phyloP scores from a whole-genome alignment of 2,113 vertebrate species.

The Andinoacara biseriatus region DNA sequence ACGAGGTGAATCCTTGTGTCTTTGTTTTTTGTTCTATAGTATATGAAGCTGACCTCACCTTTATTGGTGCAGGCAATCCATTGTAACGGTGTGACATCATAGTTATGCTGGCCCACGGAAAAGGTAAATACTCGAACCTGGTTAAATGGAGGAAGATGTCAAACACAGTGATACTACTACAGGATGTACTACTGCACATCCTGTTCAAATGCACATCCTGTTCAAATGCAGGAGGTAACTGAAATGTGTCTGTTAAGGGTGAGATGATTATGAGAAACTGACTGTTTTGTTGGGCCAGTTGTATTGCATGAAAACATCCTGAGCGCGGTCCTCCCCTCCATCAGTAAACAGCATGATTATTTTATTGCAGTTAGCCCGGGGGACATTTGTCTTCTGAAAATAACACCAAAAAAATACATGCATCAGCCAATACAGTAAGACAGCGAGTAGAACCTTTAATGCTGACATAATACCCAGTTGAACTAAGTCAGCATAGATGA shows the following conservation, averaged over 20 bases:
- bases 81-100: constrained; percentile 96
- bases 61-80: constrained; percentile 99
- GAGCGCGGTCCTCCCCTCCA: constrained; percentile 94
- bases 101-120: constrained; percentile 98
- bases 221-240: not conserved
- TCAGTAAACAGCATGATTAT: constrained; percentile 99
- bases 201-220: not conserved
- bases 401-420: not conserved
- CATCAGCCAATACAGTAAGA: not conserved
- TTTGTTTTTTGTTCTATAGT: not conserved
- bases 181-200: not conserved
- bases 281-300: constrained; percentile 99
- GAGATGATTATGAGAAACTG: constrained; percentile 37
- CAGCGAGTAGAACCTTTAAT: not conserved
- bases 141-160: not conserved
- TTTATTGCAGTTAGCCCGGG: constrained; percentile 97
- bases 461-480: not conserved
- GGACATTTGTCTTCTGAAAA: constrained; percentile 88
- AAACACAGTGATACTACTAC: not conserved
- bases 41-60: constrained; percentile 78
- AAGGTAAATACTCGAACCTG: constrained; percentile 93
- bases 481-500: constrained; percentile 19
- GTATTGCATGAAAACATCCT: constrained; percentile 97
- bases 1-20: not conserved
- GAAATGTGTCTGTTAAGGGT: not conserved